Base-by-base conservation (phyloP, 2,888 invertebrate genomes). In the Lymantria monacha region DNA sequence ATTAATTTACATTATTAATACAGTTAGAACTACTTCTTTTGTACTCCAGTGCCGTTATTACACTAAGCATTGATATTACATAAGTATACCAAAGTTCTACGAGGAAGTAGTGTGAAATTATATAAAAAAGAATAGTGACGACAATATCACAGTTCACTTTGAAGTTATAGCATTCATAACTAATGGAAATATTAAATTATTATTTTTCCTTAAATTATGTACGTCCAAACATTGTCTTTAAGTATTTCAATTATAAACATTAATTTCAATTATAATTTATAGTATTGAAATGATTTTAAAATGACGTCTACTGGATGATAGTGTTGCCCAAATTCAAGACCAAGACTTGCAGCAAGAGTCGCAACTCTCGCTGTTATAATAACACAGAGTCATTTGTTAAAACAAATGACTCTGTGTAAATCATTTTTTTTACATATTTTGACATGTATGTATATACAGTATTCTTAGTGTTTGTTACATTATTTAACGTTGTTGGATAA, bases 31-130 rank as follows among this genome's bases (percentile, higher is more conserved):
- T 70, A 78, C 74, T 69, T 76, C 70, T 76, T 89, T 89, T 90
- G 89, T 90, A 90, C 89, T 89, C 79, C 76, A 84, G 85, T 87
- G 86, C 85, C 74, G 74, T 72, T 75, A 70, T 71, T 74, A 76
- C 70, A 70, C 76, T 81, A 79, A 72, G 63, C 66, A 53, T 63
- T 55, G 59, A 63, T 54, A 63, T 59, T 57, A 59, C 49, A 55
- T 38, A 56, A 49, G 55, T 59, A 64, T 67, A 65, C 47, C 55
- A 53, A 64, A 60, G 49, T 56, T 63, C 67, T 67, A 66, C 46
- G 46, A 53, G 56, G 54, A 62, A 68, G 43, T 53, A 55, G 50
- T 55, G 63, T 53, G 57, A 61, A 41, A 49, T 50, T 40, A 57
- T n/a, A n/a, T 51, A 42, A 51, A 56, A 22, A 60, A 44, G 54